Evolutionary conservation across 2,797 vertebrate genomes (phyloP).

Genomic region (Chelonia mydas): DNA sequence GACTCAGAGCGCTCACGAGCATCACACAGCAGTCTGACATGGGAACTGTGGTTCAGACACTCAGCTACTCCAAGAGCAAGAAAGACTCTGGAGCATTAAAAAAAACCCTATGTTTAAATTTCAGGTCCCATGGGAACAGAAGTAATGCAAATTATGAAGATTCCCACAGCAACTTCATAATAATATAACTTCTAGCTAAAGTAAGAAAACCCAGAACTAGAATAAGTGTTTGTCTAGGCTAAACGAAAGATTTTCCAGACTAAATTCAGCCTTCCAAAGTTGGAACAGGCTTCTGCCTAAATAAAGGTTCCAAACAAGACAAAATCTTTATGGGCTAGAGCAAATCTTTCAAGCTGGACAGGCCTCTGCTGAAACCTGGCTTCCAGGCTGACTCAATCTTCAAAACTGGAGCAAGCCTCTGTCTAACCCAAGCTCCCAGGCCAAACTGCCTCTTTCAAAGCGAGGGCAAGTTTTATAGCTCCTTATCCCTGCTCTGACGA

Average conservation of each 20-base stretch:
- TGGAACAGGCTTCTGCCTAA: neutral
- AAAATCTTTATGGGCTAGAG: neutral
- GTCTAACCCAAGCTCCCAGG: neutral
- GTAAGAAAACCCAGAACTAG: constrained; percentile 11
- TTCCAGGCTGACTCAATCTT: neutral
- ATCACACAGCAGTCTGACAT: neutral
- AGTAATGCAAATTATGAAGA: neutral
- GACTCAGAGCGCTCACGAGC: fast-evolving
- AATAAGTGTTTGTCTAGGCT: constrained; percentile 11
- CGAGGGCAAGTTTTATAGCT: neutral
- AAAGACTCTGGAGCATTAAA: neutral
- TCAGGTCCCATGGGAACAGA: neutral
- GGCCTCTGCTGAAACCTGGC: neutral
- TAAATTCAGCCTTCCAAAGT: neutral
- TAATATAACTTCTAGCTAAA: constrained; percentile 6
- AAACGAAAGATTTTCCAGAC: constrained; percentile 25
- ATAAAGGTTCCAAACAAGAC: neutral
- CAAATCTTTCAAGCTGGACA: neutral
- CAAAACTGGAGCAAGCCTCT: fast-evolving
- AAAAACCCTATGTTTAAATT: neutral
- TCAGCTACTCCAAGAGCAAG: neutral
- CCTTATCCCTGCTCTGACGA: fast-evolving
- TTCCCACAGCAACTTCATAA: neutral
- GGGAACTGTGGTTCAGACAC: fast-evolving
- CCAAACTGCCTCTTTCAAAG: neutral